These are phyloP conservation scores for Leucosticte australis DNA, from an alignment of 2,113 vertebrate genomes.

Conservation along the genomic window DNA sequence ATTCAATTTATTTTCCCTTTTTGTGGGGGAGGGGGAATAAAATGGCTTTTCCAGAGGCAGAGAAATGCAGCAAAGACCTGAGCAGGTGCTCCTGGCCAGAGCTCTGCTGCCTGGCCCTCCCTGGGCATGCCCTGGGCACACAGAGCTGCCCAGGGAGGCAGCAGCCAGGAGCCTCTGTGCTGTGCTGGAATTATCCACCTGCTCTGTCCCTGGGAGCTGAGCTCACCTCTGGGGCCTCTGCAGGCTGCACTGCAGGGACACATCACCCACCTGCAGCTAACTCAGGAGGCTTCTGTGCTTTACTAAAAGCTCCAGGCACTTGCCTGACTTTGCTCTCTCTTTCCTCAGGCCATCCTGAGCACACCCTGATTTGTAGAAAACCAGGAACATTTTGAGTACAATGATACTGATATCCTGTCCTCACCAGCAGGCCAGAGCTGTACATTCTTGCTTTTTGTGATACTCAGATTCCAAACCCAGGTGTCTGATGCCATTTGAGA, in stretches of 20 bases:
- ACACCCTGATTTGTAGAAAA: not conserved
- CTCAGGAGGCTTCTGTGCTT: not conserved
- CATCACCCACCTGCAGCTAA: not conserved
- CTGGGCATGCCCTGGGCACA: not conserved
- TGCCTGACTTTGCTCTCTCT: not conserved
- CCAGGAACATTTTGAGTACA: rapidly evolving
- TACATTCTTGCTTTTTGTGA: not conserved
- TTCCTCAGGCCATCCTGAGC: not conserved
- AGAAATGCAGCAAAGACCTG: not conserved
- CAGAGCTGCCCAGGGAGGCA: not conserved
- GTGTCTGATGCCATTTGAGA: not conserved
- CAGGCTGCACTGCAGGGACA: not conserved
- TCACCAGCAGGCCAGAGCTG: not conserved
- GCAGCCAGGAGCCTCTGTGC: not conserved
- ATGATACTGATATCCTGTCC: not conserved
- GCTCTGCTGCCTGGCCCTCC: not conserved
- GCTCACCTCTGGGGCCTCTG: not conserved
- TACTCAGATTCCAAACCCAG: not conserved
- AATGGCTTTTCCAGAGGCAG: not conserved
- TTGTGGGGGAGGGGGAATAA: rapidly evolving
- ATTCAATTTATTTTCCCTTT: not conserved
- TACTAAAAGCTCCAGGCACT: not conserved
- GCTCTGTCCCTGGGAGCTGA: not conserved
- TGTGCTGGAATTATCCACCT: not conserved
- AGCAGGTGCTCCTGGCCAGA: rapidly evolving